Evolutionary conservation across 2,888 invertebrate species (phyloP), one percentile per base, ranked within the genome.

Genomic region (Arrhopalites spinosus): DNA sequence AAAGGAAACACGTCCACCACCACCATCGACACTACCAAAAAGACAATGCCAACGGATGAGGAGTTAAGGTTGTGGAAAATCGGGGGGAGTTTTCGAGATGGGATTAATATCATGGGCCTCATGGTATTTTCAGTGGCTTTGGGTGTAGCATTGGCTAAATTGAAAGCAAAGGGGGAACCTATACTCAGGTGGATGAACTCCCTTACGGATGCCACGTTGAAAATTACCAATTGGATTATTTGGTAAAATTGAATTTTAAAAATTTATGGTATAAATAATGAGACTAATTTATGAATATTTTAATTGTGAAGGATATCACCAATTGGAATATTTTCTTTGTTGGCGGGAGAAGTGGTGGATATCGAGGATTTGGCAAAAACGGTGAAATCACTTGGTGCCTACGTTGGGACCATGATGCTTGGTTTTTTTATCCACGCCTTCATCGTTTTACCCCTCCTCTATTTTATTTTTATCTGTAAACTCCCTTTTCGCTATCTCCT

Each of bases 351-450:
- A 87, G 92, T 97, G 75, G 89, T 95, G 86, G 95, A 93, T 85
- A 95, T 96, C 87, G 90, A 92, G 36, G 93, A 94, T 27, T 92
- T 96, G 84, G 89, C 89, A 0, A 91, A 91, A 20, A 89, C 96
- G 72, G 90, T 96, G 36, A 92, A 93, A 27, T 92, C 95, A 75
- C 87, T 98, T 61, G 98, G 98, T 20, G 87, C 93, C 87, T 98
- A 98, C 87, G 96, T 97, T 85, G 87, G 92, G 83, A 98, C 98
- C 0, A 97, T 98, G 0, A 86, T 96, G 77, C 85, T 93, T 15
- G 98, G 98, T 0, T 88, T 98, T 15, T 90, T 93, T 84, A 88
- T 96, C 69, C 98, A 98, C 84, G 96, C 96, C 8, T 92, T 97
- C 83, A 90, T 97, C 23, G 91, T 96, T 0, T 88, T 98, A 74